A percentile compares a stretch with the other conserved stretches of the same genome.
Evolutionary conservation across 2,113 vertebrate species (phyloP).

Genomic region (Uropsilus gracilis): DNA sequence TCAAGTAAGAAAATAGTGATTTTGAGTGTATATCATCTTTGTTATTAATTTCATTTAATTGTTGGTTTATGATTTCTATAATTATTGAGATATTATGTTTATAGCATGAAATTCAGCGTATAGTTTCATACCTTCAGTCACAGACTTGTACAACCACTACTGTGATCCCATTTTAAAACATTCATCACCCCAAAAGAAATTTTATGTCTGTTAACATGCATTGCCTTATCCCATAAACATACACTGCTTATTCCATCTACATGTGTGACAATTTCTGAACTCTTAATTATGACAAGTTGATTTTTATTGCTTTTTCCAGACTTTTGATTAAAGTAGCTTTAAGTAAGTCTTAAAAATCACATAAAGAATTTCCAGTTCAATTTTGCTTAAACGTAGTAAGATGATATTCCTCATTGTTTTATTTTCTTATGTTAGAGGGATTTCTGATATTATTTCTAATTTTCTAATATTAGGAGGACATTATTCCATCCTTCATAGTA

Average conservation of each 20-base stretch:
- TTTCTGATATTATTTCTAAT: no score
- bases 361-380: neutral
- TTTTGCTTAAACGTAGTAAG: neutral
- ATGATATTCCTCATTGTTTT: neutral
- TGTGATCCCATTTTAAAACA: neutral
- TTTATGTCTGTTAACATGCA: neutral
- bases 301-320: no score
- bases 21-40: neutral
- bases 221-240: no score
- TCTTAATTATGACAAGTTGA: no score
- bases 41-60: neutral
- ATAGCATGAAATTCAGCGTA: neutral
- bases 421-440: no score
- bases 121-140: neutral
- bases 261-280: no score
- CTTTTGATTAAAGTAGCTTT: no score
- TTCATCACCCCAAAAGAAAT: neutral
- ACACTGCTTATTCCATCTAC: no score
- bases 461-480: neutral
- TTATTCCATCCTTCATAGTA: neutral
- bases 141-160: neutral
- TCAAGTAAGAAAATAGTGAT: neutral
- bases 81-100: neutral
- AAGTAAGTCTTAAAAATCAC: no score
- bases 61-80: neutral